A percentile compares a stretch with the other conserved stretches of the same genome.
Evolutionary conservation across 2,113 vertebrate genomes (phyloP).

Genomic region (Ictalurus furcatus): DNA sequence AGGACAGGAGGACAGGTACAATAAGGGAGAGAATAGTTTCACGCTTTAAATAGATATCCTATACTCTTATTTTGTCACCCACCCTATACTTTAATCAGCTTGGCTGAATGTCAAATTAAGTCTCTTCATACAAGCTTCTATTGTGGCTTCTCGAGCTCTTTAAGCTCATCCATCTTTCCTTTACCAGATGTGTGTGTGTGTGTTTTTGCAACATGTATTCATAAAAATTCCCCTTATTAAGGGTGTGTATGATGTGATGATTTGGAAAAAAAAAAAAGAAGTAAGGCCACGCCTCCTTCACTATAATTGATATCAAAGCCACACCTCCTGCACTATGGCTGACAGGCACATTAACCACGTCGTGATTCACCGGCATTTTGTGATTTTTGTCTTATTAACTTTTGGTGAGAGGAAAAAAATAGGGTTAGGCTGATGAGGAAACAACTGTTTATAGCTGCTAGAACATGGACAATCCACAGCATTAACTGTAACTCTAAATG

Average conservation of each 20-base stretch:
- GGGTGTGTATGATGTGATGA: background rate
- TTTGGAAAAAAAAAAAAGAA: background rate
- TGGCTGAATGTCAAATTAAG: slow-evolving; percentile 41
- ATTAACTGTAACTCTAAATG: background rate
- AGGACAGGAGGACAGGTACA: slow-evolving; percentile 48
- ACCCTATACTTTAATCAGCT: slow-evolving; percentile 46
- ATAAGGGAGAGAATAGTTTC: slow-evolving; percentile 40
- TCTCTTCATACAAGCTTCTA: slow-evolving; percentile 11
- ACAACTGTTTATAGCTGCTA: background rate
- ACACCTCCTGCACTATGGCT: background rate
- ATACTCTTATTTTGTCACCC: slow-evolving; percentile 45
- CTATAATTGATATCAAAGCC: background rate
- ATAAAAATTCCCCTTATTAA: too few species aligned
- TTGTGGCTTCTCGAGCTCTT: slow-evolving; percentile 18
- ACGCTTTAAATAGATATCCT: slow-evolving; percentile 43
- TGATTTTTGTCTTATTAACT: background rate
- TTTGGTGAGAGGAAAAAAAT: background rate
- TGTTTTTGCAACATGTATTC: background rate
- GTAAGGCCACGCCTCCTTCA: background rate
- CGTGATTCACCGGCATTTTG: background rate
- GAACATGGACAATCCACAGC: background rate
- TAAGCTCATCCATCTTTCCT: background rate
- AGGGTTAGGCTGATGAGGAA: background rate
- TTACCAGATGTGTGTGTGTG: background rate
- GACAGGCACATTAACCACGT: background rate